These are phyloP conservation scores for Sceloporus undulatus DNA, from an alignment of 2,113 vertebrate species.

Conservation along the genomic window DNA sequence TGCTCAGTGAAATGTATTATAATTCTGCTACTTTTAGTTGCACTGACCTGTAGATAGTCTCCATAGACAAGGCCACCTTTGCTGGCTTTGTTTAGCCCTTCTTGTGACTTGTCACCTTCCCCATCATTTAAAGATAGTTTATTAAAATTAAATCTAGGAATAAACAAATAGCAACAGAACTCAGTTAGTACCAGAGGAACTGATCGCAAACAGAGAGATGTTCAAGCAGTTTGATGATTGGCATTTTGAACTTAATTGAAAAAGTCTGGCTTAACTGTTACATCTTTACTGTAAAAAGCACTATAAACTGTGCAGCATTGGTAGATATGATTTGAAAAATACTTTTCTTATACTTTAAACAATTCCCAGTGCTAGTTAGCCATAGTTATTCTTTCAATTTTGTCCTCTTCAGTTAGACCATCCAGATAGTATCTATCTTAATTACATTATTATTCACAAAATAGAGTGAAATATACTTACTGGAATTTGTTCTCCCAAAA, in stretches of 20 bases:
- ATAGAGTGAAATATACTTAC: slow-evolving; percentile 79
- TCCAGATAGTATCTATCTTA: background rate
- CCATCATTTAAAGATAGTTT: slow-evolving; percentile 75
- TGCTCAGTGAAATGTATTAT: no score
- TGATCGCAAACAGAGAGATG: background rate
- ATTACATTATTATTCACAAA: background rate
- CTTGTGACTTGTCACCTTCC: slow-evolving; percentile 85
- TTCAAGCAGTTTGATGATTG: slow-evolving; percentile 20
- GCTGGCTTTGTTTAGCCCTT: slow-evolving; percentile 88
- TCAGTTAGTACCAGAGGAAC: background rate
- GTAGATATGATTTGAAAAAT: background rate
- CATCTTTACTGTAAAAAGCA: background rate
- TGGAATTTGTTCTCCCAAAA: slow-evolving; percentile 82
- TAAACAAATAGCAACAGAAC: slow-evolving; percentile 31
- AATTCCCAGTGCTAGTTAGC: background rate
- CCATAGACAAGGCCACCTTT: slow-evolving; percentile 91
- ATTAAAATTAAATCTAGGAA: slow-evolving; percentile 77
- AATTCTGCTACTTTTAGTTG: no score
- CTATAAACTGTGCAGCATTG: background rate
- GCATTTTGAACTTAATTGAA: background rate
- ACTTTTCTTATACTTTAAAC: background rate
- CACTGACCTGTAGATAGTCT: slow-evolving; percentile 90
- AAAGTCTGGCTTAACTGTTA: background rate
- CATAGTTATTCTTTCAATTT: background rate
- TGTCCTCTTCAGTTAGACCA: background rate